Percentiles rank a stretch among this genome's conserved stretches.
These are phyloP conservation scores for Dicrostonyx torquatus DNA, from an alignment of 2,797 vertebrate genomes.

Conservation along the genomic window DNA sequence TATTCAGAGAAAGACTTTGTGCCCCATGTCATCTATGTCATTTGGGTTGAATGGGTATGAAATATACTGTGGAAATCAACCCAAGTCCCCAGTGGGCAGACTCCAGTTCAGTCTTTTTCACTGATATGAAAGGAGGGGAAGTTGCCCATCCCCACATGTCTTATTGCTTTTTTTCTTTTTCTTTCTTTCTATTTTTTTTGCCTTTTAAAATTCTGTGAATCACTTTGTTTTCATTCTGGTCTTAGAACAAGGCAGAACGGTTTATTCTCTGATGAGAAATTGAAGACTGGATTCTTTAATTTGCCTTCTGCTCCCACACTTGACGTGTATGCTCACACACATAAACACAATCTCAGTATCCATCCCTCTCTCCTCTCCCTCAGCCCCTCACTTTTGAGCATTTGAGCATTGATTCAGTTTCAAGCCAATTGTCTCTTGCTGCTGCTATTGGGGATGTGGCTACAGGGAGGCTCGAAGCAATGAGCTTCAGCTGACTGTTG, in stretches of 20 bases:
- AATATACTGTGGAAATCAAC: constrained; percentile 43
- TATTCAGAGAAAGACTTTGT: constrained; percentile 43
- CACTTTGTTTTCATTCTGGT: constrained; percentile 43
- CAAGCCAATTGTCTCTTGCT: constrained; percentile 47
- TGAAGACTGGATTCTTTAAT: constrained; percentile 11
- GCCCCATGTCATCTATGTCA: neutral
- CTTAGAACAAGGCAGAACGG: neutral
- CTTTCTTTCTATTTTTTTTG: neutral
- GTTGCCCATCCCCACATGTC: neutral
- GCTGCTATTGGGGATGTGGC: constrained; percentile 22
- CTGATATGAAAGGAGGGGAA: neutral
- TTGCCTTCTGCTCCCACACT: neutral
- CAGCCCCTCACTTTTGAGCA: neutral
- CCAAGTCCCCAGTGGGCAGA: neutral
- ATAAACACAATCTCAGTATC: neutral
- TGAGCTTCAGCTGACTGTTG: constrained; percentile 74
- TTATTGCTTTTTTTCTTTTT: neutral
- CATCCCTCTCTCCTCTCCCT: neutral
- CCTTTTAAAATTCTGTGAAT: constrained; percentile 53
- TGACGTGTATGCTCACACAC: neutral
- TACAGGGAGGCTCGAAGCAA: constrained; percentile 7
- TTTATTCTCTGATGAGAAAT: constrained; percentile 36
- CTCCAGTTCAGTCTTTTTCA: neutral
- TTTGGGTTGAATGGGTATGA: constrained; percentile 52
- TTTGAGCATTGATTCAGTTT: constrained; percentile 52